These are phyloP conservation scores for Penaeus japonicus DNA, from an alignment of 1,140 invertebrate genomes.

Conservation along the genomic window DNA sequence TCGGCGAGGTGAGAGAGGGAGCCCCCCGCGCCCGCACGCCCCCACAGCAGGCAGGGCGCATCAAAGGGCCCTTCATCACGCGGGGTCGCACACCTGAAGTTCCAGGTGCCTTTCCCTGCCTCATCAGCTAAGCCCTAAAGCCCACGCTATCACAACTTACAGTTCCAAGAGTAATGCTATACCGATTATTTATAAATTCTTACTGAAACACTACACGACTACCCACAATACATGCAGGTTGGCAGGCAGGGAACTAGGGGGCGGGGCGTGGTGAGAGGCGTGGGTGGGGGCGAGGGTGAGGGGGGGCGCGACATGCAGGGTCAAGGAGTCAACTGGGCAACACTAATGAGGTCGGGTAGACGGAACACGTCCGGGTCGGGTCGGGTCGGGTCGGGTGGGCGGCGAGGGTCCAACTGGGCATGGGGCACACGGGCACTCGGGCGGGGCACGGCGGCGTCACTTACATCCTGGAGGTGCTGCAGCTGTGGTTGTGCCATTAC, in stretches of 20 bases:
- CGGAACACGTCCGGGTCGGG: conserved; percentile 31
- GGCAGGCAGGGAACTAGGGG: conserved; percentile 33
- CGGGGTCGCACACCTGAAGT: background rate
- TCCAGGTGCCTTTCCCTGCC: conserved; percentile 30
- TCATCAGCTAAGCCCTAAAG: conserved; percentile 18
- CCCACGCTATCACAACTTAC: conserved; percentile 27
- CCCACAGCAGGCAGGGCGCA: conserved; percentile 10
- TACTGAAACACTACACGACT: conserved; percentile 37
- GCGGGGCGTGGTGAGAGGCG: background rate
- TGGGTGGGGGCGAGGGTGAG: conserved; percentile 8
- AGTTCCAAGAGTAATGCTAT: conserved; percentile 35
- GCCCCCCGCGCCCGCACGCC: conserved; percentile 4
- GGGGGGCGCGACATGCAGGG: conserved; percentile 25
- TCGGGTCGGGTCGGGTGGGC: conserved; percentile 15
- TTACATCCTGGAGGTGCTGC: conserved; percentile 59
- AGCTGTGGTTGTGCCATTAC: conserved; percentile 52
- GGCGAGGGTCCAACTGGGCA: conserved; percentile 32
- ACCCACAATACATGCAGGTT: conserved; percentile 40
- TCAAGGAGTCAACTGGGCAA: conserved; percentile 29
- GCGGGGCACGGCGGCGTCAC: conserved; percentile 48
- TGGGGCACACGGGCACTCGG: conserved; percentile 47
- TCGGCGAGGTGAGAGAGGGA: too few species aligned
- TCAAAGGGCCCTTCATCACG: too few species aligned
- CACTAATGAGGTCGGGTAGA: conserved; percentile 33
- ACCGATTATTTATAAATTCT: conserved; percentile 27